These are phyloP conservation scores for Neopipo cinnamomea DNA, from an alignment of 2,113 vertebrate species.

Conservation along the genomic window DNA sequence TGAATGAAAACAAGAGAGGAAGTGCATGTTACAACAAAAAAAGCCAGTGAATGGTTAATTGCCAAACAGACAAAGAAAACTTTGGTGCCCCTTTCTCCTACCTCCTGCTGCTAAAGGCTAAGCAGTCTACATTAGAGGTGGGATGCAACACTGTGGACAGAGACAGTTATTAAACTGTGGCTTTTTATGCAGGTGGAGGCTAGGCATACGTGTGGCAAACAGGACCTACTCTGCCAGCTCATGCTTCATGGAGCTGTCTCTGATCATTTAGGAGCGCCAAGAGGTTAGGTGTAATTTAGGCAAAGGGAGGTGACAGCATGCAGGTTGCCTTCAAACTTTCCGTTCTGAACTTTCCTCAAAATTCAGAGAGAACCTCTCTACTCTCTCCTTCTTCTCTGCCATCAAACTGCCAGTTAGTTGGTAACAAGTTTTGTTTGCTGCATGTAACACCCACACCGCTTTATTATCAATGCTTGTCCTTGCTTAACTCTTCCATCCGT, in stretches of 20 bases:
- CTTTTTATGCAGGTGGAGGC: neutral
- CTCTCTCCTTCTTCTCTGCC: neutral
- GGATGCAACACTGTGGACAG: neutral
- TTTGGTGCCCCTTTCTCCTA: constrained; percentile 45
- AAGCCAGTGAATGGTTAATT: constrained; percentile 88
- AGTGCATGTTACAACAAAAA: constrained; percentile 88
- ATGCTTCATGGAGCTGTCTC: neutral
- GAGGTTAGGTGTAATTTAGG: constrained; percentile 22
- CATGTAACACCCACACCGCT: neutral
- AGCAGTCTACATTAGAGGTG: constrained; percentile 63
- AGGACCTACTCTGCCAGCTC: neutral
- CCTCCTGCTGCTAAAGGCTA: constrained; percentile 54
- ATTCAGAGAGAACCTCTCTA: neutral
- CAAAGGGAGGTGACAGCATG: constrained; percentile 6
- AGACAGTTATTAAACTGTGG: neutral
- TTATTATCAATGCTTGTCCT: neutral
- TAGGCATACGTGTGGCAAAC: neutral
- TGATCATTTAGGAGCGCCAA: neutral
- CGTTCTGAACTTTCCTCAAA: neutral
- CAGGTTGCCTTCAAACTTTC: neutral
- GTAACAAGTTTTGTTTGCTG: neutral
- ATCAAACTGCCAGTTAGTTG: neutral
- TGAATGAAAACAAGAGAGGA: constrained; percentile 86
- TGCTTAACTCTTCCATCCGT: neutral
- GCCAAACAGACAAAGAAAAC: constrained; percentile 82